These are phyloP conservation scores for Athene cunicularia DNA, from an alignment of 2,113 vertebrate species.

Conservation along the genomic window DNA sequence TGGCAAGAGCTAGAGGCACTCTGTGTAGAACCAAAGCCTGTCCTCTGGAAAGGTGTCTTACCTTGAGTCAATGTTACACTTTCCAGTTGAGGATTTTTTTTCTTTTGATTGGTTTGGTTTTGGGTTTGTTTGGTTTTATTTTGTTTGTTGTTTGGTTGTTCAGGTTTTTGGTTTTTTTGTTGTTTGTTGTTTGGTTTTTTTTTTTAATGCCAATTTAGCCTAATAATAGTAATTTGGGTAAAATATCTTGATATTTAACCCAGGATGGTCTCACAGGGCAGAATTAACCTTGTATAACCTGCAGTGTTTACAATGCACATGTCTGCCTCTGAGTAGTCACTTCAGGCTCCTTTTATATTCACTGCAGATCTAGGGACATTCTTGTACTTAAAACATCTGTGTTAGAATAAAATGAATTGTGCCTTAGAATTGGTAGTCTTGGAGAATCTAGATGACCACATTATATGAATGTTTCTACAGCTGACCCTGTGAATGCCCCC, in stretches of 20 bases:
- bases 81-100: background rate
- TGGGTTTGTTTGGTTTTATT: background rate
- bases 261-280: background rate
- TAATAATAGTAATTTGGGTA: background rate
- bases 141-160: background rate
- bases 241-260: background rate
- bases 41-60: background rate
- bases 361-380: background rate
- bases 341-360: background rate
- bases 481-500: background rate
- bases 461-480: background rate
- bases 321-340: background rate
- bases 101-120: too few species aligned
- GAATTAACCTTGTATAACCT: background rate
- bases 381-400: background rate
- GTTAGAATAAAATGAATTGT: background rate
- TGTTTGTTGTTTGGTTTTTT: background rate
- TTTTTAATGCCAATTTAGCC: background rate
- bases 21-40: background rate
- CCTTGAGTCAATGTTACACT: background rate
- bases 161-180: background rate
- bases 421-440: background rate
- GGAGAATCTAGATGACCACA: background rate
- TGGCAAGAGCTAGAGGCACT: background rate
- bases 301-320: background rate